These are phyloP conservation scores for Drosophila baimaii DNA, from an alignment of 1,140 invertebrate genomes.

Conservation along the genomic window DNA sequence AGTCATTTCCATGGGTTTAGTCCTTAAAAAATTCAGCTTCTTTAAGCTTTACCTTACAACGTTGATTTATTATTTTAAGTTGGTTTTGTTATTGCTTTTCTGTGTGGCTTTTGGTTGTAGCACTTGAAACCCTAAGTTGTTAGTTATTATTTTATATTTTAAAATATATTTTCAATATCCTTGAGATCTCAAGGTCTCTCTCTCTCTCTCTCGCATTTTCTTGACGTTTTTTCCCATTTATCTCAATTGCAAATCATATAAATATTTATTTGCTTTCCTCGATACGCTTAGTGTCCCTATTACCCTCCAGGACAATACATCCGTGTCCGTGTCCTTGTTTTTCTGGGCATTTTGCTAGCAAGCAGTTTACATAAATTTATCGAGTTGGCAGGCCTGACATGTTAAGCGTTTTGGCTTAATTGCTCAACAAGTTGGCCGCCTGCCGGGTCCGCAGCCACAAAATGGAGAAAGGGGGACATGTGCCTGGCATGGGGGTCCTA, in stretches of 20 bases:
- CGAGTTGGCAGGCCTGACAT: conserved; percentile 41
- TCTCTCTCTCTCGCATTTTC: background rate
- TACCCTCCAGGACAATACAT: background rate
- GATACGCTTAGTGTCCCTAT: background rate
- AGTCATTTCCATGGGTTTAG: background rate
- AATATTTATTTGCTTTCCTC: conserved; percentile 9
- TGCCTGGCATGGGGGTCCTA: background rate
- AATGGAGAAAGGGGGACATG: conserved; percentile 27
- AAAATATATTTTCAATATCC: background rate
- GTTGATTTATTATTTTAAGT: background rate
- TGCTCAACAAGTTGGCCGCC: conserved; percentile 77
- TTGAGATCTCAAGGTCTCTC: too few relatives aligned
- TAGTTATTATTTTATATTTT: background rate
- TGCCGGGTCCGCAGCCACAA: conserved; percentile 35
- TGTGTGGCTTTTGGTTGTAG: too few relatives aligned
- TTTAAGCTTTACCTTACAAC: too few relatives aligned
- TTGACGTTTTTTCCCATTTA: background rate
- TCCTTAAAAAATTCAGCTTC: background rate
- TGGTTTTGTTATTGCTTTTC: background rate
- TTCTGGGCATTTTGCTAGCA: conserved; percentile 17
- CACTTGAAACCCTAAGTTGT: too few relatives aligned
- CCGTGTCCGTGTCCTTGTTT: conserved; percentile 18
- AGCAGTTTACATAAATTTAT: conserved; percentile 63
- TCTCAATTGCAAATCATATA: conserved; percentile 6
- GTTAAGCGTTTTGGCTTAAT: conserved; percentile 64